Conservation (phyloP, 2,113 vertebrate species). For the Triplophysa siluroides region DNA sequence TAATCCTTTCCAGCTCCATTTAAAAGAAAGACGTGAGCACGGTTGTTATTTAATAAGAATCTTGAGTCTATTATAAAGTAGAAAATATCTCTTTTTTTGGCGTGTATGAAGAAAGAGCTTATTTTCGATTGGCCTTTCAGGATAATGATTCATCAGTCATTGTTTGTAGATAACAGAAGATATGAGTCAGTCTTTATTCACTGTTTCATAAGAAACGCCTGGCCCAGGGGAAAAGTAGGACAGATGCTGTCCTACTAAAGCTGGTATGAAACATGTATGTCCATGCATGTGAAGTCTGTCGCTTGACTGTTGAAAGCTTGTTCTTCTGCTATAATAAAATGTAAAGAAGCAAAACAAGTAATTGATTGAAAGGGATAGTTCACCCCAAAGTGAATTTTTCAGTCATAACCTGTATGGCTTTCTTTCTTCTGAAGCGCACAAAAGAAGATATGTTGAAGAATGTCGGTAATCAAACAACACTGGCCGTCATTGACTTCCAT, state of each 20-base stretch:
- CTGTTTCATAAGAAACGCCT: not conserved
- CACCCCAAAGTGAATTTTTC: too few relatives aligned
- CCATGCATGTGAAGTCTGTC: not conserved
- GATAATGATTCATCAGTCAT: constrained; percentile 40
- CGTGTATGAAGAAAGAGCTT: not conserved
- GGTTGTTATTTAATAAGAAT: not conserved
- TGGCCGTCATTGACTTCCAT: too few relatives aligned
- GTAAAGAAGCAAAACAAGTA: too few relatives aligned
- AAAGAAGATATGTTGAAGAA: too few relatives aligned
- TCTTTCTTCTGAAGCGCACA: too few relatives aligned
- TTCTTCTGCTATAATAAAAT: not conserved
- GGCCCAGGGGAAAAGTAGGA: constrained; percentile 24
- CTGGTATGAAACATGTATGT: not conserved
- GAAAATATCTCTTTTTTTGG: not conserved
- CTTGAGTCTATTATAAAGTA: not conserved
- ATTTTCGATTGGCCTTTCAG: not conserved
- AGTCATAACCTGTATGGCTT: too few relatives aligned
- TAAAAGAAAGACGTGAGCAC: not conserved
- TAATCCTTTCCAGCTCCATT: constrained; percentile 1
- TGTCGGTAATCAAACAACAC: too few relatives aligned
- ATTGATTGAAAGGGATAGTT: too few relatives aligned
- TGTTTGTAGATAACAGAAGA: constrained; percentile 32
- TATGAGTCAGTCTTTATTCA: constrained; percentile 47
- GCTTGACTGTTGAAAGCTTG: not conserved
- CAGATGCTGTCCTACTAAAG: constrained; percentile 10